These are phyloP conservation scores for Motacilla alba DNA, from an alignment of 2,113 vertebrate genomes.

Conservation along the genomic window DNA sequence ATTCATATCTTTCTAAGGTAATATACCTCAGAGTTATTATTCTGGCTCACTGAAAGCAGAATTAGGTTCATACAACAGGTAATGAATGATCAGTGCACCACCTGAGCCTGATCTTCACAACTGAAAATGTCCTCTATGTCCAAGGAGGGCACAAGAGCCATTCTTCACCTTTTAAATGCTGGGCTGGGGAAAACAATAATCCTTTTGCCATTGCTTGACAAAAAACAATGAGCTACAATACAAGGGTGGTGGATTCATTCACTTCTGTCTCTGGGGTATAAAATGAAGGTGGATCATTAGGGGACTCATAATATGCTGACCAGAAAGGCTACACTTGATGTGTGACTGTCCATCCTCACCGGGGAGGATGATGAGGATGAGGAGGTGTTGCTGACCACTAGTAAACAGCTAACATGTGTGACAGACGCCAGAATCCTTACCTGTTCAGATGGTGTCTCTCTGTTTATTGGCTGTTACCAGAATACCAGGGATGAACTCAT, in stretches of 20 bases:
- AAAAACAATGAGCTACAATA: not conserved
- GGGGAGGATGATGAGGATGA: not conserved
- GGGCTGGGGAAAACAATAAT: not conserved
- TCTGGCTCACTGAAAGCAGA: not conserved
- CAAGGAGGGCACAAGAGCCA: not conserved
- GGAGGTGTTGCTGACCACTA: not conserved
- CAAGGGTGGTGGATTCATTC: not conserved
- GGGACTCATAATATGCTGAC: not conserved
- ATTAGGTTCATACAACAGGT: not conserved
- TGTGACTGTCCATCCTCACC: not conserved
- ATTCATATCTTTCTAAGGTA: not conserved
- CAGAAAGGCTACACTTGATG: not conserved
- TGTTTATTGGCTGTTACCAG: not conserved
- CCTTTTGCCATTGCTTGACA: not conserved
- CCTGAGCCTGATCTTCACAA: not conserved
- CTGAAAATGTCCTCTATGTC: not conserved
- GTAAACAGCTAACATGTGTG: not conserved
- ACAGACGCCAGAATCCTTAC: not conserved
- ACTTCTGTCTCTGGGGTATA: not conserved
- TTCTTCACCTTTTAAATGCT: not conserved
- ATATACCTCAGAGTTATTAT: not conserved
- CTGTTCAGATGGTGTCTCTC: not conserved
- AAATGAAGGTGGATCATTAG: not conserved
- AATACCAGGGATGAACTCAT: not conserved
- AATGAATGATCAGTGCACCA: not conserved